Conservation (phyloP, 2,888 invertebrate species). For the Mycalesis mineus region DNA sequence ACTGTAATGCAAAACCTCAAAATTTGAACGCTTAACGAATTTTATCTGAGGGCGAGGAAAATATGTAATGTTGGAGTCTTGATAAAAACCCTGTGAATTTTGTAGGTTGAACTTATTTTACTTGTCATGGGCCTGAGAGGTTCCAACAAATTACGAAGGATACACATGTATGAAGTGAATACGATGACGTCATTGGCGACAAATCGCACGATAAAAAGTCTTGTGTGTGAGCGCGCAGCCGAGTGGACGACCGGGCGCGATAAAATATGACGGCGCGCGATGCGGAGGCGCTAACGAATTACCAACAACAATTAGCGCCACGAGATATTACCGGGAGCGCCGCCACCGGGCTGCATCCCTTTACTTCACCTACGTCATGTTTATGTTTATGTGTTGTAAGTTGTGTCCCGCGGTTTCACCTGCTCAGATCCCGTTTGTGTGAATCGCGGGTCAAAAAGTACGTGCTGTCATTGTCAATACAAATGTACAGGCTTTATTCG, state of each 20-base stretch:
- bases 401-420: not conserved
- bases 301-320: conserved; percentile 69
- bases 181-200: no score
- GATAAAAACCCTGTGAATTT: no score
- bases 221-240: conserved; percentile 27
- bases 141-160: no score
- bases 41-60: no score
- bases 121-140: no score
- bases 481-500: no score
- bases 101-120: no score
- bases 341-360: not conserved
- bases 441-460: not conserved
- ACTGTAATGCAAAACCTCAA: no score
- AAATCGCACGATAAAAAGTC: not conserved
- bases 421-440: not conserved
- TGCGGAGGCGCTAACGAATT: conserved; percentile 50
- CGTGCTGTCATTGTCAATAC: no score
- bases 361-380: not conserved
- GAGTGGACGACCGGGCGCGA: conserved; percentile 49
- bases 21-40: no score
- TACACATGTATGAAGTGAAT: no score
- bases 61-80: no score
- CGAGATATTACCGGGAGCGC: conserved; percentile 1
- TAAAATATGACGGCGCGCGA: conserved; percentile 61
- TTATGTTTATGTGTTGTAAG: not conserved